Conservation (phyloP, 92 coral and sea anemone genomes). For the Diadumene lineata region DNA sequence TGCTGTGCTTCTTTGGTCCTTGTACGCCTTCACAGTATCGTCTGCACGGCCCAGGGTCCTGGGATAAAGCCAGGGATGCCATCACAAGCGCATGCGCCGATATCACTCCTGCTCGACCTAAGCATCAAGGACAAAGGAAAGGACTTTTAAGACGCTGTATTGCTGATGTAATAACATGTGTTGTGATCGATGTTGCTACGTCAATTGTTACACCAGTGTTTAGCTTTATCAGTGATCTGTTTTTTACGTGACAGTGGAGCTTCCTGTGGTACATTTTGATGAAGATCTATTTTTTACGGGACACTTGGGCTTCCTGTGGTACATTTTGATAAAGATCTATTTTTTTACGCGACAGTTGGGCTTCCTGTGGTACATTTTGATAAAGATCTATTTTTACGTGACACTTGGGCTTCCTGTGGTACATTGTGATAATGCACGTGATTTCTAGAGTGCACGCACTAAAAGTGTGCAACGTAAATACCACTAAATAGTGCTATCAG, state of each 20-base stretch:
- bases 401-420: background rate
- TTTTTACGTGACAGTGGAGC: background rate
- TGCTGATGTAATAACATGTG: background rate
- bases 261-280: background rate
- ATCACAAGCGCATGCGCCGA: slow-evolving; percentile 66
- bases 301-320: background rate
- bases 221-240: background rate
- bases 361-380: background rate
- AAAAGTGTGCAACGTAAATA: too few species aligned
- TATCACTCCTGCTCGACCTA: slow-evolving; percentile 35
- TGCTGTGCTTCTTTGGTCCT: slow-evolving; percentile 82
- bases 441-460: too few species aligned
- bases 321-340: too few species aligned
- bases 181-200: background rate
- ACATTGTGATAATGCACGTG: too few species aligned
- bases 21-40: slow-evolving; percentile 90
- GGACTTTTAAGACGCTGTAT: background rate
- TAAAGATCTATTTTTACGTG: background rate
- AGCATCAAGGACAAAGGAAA: background rate
- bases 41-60: slow-evolving; percentile 80
- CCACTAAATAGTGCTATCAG: too few species aligned
- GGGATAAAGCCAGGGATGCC: slow-evolving; percentile 78
- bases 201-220: background rate
- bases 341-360: background rate
- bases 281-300: background rate